These are phyloP conservation scores for Chloroclystis v-ata DNA, from an alignment of 2,888 invertebrate species.

Conservation along the genomic window DNA sequence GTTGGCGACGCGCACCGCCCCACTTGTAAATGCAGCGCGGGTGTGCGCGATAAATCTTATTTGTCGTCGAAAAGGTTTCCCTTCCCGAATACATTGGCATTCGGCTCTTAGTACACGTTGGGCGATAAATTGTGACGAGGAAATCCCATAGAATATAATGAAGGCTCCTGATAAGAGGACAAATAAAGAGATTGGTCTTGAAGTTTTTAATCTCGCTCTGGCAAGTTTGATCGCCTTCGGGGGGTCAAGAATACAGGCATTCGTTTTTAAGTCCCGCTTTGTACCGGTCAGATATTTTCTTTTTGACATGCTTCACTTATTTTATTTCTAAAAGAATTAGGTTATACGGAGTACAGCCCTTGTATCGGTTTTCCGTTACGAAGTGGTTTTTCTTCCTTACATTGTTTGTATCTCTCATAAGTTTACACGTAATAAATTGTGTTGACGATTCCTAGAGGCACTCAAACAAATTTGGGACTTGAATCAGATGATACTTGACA, in stretches of 20 bases:
- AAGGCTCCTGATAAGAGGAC: slow-evolving; percentile 34
- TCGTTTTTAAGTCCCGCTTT: too few relatives aligned
- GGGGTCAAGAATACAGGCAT: slow-evolving; percentile 48
- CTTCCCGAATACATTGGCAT: slow-evolving; percentile 37
- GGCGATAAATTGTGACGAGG: slow-evolving; percentile 46
- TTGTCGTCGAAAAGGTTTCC: slow-evolving; percentile 38
- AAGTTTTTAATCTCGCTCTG: slow-evolving; percentile 60
- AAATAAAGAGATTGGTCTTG: slow-evolving; percentile 24
- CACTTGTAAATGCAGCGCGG: slow-evolving; percentile 40
- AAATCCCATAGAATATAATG: slow-evolving; percentile 49
- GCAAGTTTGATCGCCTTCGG: slow-evolving; percentile 58
- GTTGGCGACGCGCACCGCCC: slow-evolving; percentile 26
- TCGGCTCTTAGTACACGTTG: slow-evolving; percentile 37
- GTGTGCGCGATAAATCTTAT: slow-evolving; percentile 31
- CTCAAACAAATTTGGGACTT: not conserved
- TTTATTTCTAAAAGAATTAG: too few relatives aligned
- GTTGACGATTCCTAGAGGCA: not conserved
- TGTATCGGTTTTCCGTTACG: slow-evolving; percentile 17
- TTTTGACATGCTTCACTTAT: too few relatives aligned
- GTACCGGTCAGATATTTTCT: too few relatives aligned
- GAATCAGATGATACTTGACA: not conserved
- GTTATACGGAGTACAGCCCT: too few relatives aligned
- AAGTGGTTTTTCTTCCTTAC: slow-evolving; percentile 20
- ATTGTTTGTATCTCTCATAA: not conserved
- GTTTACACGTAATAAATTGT: not conserved